Base-by-base conservation (phyloP, 1,140 invertebrate species). In the Scaptodrosophila lebanonensis region DNA sequence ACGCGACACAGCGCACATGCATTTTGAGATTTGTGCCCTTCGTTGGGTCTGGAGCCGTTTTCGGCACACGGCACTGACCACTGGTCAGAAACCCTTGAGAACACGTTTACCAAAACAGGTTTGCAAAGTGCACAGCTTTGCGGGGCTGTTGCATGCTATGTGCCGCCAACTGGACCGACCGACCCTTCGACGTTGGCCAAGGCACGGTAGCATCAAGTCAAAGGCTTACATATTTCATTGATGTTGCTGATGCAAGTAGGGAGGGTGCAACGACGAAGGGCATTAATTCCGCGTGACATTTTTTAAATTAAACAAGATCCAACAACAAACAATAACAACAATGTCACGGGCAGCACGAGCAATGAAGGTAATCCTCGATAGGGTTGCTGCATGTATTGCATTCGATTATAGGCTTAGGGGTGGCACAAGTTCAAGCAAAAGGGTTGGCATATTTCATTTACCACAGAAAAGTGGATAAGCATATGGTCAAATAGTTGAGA, bases 191-290 rank as follows among this genome's bases (percentile, higher is more conserved):
- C 12, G 32, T n/a, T 17, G 15, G 8, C 9, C 15, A 15, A 3
- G 9, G 29, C 16, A 50, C 54, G 38, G 64, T 67, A 64, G 65
- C 65, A 57, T 43, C 69, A 50, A 82, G 75, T 73, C 73, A 71
- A 77, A 77, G 73, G 72, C 65, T 75, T 70, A 61, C 56, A 66
- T 61, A 70, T 69, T 54, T 52, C 75, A 79, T 82, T 82, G 76
- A 83, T 82, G 70, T 83, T 43, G 42, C 52, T 79, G 73, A 75
- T 70, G 75, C 69, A 69, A n/a, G n/a, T n/a, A n/a, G n/a, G n/a
- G n/a, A n/a, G n/a, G n/a, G n/a, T n/a, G n/a, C n/a, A n/a, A n/a
- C n/a, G n/a, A n/a, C n/a, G n/a, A n/a, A n/a, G 50, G 27, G 50
- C 30, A 61, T 65, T 58, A 63, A 47, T 43, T 54, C 69, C 54